Conservation (phyloP, 1,140 invertebrate species). For the Episyrphus balteatus region DNA sequence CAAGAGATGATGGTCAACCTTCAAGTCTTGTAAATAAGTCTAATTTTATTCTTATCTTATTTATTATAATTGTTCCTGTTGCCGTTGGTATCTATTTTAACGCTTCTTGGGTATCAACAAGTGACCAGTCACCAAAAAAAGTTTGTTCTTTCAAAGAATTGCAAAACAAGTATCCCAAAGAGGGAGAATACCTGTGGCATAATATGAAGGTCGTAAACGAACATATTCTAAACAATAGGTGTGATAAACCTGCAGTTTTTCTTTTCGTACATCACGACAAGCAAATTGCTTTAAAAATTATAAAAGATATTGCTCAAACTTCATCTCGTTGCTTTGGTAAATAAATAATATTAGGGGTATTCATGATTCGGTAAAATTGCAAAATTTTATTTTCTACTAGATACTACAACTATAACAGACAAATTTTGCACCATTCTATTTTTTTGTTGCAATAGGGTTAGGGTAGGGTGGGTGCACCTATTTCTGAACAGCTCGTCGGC, state of each 20-base stretch:
- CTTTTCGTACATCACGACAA: slow-evolving; percentile 18
- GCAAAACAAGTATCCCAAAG: slow-evolving; percentile 4
- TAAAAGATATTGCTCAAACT: slow-evolving; percentile 15
- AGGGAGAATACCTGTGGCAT: slow-evolving; percentile 13
- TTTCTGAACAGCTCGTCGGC: background rate
- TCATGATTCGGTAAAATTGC: background rate
- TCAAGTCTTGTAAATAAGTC: too few species aligned
- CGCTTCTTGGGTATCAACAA: too few species aligned
- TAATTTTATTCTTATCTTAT: too few species aligned
- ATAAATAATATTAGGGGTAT: background rate
- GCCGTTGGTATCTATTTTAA: too few species aligned
- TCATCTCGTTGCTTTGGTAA: slow-evolving; percentile 24
- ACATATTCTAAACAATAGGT: slow-evolving; percentile 17
- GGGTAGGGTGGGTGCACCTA: background rate
- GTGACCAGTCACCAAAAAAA: too few species aligned
- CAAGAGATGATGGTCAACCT: too few species aligned
- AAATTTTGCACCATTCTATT: background rate
- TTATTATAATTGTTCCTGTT: too few species aligned
- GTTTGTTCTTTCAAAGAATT: slow-evolving; percentile 7
- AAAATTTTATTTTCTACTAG: background rate
- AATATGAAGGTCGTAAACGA: slow-evolving; percentile 17
- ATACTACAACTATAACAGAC: too few species aligned
- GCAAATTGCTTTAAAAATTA: slow-evolving; percentile 4
- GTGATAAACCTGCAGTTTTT: slow-evolving; percentile 14
- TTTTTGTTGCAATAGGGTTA: too few species aligned